Conservation (phyloP, 53 echinoderm and acorn worm species). For the Zoroaster sp. region DNA sequence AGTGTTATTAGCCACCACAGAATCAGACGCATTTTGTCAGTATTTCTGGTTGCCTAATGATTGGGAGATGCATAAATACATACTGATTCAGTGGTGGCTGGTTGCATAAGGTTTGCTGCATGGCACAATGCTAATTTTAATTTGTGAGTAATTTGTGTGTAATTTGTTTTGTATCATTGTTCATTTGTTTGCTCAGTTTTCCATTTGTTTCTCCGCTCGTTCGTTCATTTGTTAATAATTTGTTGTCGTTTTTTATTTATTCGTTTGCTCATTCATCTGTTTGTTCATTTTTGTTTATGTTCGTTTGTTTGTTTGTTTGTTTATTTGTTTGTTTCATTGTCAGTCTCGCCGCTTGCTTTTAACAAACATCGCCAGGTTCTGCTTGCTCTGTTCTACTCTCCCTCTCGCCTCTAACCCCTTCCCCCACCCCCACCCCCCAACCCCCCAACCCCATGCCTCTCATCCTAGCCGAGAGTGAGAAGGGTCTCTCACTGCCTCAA, state of each 20-base stretch:
- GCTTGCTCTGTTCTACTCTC: constrained; percentile 18
- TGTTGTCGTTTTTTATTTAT: too few relatives aligned
- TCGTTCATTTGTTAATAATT: too few relatives aligned
- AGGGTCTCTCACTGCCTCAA: constrained; percentile 23
- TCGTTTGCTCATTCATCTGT: too few relatives aligned
- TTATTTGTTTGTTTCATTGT: background rate
- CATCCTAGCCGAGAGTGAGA: constrained; percentile 59
- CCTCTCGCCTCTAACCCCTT: background rate
- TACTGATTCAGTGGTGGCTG: background rate
- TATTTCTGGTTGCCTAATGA: too few relatives aligned
- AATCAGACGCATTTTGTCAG: too few relatives aligned
- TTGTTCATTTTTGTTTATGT: background rate
- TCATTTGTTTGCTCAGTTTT: too few relatives aligned
- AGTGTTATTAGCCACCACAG: too few relatives aligned
- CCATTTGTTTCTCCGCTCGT: too few relatives aligned
- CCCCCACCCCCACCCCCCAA: background rate
- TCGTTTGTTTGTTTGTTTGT: background rate
- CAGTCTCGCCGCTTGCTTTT: background rate
- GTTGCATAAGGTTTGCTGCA: background rate
- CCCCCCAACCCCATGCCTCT: background rate
- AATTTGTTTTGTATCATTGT: too few relatives aligned
- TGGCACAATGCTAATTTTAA: background rate
- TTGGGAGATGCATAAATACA: background rate
- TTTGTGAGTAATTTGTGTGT: too few relatives aligned
- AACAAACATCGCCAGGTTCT: background rate